Evolutionary conservation across 2,113 vertebrate genomes (phyloP), one percentile per base, ranked within the genome.

Genomic region (Alethe castanea): DNA sequence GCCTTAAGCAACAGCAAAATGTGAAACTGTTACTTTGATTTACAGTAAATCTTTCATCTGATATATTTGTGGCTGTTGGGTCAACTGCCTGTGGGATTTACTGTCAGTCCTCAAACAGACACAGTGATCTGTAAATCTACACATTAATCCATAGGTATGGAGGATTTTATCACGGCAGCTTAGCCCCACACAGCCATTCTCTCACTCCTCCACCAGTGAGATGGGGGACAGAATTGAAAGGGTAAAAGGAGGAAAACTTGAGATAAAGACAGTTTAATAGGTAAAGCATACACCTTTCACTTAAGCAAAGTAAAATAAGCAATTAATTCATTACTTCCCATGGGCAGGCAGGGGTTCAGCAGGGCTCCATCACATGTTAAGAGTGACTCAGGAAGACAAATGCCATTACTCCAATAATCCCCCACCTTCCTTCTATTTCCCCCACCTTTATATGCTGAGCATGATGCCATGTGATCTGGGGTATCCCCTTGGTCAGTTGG

Each of bases 181-280:
- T 52, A 73, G 36, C 35, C 50, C 35, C 26, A 47, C 74, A 72
- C 8, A 50, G 42, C 14, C 33, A 42, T 24, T 54, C 26, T 19
- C 31, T 31, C 54, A 35, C 4, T 61, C 5, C 14, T 14, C 9
- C 35, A 28, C 11, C 50, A 33, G 36, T 0, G 0, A 57, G 18
- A 42, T 22, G 5, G 9, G 15, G 35, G 14, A 57, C 42, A 44
- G 44, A 44, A 28, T 0, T 36, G 33, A 42, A 50, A 57, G 9
- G 22, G 14, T 5, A 35, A 42, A 64, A 73, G 14, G 18, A 57
- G n/a, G 26, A 65, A 50, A 88, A 33, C 1, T 13, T 65, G 62
- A 36, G 9, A 42, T 12, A 36, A 52, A 67, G 45, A 36, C 36
- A 52, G 5, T 26, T 59, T 59, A 35, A 31, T 5, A 56, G 29